Percentiles rank a stretch among this genome's conserved stretches.
Evolutionary conservation across 2,797 vertebrate species (phyloP).

Genomic region (Telmatherina bonti): DNA sequence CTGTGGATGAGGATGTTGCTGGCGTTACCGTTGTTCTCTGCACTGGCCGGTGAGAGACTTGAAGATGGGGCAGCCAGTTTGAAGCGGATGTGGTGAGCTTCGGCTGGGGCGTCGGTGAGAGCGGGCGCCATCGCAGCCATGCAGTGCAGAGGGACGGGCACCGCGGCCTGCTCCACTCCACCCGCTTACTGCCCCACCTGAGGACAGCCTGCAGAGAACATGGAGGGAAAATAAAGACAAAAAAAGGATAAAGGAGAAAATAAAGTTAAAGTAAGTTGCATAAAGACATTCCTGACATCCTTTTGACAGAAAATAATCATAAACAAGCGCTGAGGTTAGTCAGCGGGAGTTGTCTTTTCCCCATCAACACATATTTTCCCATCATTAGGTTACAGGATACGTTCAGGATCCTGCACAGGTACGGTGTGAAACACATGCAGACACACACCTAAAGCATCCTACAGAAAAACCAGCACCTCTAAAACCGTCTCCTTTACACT

Average conservation of each 20-base stretch:
- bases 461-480: neutral
- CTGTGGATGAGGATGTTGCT: conserved; percentile 93
- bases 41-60: conserved; percentile 94
- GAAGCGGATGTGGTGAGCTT: conserved; percentile 99
- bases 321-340: neutral
- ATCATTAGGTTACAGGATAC: neutral
- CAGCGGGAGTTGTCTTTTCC: neutral
- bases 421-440: conserved; percentile 12
- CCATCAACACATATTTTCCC: no score
- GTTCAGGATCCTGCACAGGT: neutral
- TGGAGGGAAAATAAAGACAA: conserved; percentile 23
- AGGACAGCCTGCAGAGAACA: conserved; percentile 84
- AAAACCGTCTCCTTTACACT: neutral
- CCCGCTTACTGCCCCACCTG: conserved; percentile 90
- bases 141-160: conserved; percentile 96
- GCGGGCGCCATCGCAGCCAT: conserved; percentile 99
- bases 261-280: neutral
- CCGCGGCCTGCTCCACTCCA: conserved; percentile 92
- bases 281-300: no score
- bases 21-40: conserved; percentile 96
- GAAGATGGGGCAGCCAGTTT: conserved; percentile 99
- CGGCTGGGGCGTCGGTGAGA: conserved; percentile 99
- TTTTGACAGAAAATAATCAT: neutral
- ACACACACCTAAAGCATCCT: neutral
- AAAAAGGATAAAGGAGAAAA: neutral